Conservation (phyloP, 2,113 vertebrate species). For the Naja naja region DNA sequence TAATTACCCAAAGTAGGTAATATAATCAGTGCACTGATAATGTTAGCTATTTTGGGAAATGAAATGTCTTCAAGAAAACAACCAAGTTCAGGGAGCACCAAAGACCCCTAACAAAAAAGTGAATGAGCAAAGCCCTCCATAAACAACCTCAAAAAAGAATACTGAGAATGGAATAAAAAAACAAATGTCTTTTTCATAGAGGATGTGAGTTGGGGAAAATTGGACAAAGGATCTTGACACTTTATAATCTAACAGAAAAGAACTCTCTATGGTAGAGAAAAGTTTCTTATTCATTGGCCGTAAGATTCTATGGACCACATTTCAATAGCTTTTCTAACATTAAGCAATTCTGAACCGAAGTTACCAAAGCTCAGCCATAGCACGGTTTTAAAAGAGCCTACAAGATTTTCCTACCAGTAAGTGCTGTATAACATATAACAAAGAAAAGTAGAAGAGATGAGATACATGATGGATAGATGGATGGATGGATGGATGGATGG, state of each 20-base stretch:
- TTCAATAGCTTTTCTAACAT: neutral
- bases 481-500: no score
- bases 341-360: neutral
- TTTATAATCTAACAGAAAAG: neutral
- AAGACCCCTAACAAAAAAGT: neutral
- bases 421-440: neutral
- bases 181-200: neutral
- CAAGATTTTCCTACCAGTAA: slow-evolving; percentile 9
- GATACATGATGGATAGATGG: neutral
- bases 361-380: no score
- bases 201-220: neutral
- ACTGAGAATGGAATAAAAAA: neutral
- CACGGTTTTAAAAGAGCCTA: neutral
- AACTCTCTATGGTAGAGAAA: neutral
- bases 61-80: neutral
- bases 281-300: neutral
- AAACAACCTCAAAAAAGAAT: neutral
- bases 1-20: neutral
- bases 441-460: neutral
- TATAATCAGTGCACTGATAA: neutral
- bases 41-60: neutral
- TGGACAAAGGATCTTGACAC: neutral
- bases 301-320: neutral
- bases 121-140: neutral
- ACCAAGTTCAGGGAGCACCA: neutral